Evolutionary conservation across 64 coral and sea anemone genomes (phyloP).

Genomic region (Orbicella faveolata): DNA sequence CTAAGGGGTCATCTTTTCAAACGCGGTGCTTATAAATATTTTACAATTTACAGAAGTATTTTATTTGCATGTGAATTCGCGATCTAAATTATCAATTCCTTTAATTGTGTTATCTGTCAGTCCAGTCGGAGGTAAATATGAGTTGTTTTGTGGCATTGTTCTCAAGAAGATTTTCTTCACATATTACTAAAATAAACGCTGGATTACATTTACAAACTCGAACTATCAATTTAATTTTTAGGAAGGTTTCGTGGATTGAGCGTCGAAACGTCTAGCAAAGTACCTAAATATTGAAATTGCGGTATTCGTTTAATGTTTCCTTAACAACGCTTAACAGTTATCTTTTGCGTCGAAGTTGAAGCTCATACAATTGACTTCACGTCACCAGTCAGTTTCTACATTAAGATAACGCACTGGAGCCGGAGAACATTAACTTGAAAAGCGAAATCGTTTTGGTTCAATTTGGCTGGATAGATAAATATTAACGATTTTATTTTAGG

Average conservation of each 20-base stretch:
- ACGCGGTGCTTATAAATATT: conserved; percentile 12
- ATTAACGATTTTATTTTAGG: background rate
- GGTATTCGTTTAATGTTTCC: background rate
- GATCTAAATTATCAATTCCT: background rate
- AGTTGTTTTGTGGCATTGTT: background rate
- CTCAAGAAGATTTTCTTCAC: background rate
- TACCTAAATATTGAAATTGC: background rate
- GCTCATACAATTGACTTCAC: background rate
- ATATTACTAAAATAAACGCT: background rate
- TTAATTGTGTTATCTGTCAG: conserved; percentile 26
- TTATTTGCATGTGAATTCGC: conserved; percentile 23
- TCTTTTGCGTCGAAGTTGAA: background rate
- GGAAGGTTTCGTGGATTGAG: background rate
- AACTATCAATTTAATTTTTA: background rate
- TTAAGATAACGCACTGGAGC: background rate
- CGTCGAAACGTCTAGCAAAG: background rate
- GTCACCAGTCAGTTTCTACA: background rate
- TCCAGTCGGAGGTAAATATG: background rate
- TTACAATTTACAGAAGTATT: conserved; percentile 5
- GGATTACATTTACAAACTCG: background rate
- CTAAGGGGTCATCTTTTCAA: conserved; percentile 15
- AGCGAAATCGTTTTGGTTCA: conserved; percentile 5
- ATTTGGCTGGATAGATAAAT: background rate
- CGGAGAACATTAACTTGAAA: background rate
- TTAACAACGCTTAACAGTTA: conserved; percentile 37